Evolutionary conservation across 2,888 invertebrate species (phyloP).

Genomic region (Nephrocerus scutellatus): DNA sequence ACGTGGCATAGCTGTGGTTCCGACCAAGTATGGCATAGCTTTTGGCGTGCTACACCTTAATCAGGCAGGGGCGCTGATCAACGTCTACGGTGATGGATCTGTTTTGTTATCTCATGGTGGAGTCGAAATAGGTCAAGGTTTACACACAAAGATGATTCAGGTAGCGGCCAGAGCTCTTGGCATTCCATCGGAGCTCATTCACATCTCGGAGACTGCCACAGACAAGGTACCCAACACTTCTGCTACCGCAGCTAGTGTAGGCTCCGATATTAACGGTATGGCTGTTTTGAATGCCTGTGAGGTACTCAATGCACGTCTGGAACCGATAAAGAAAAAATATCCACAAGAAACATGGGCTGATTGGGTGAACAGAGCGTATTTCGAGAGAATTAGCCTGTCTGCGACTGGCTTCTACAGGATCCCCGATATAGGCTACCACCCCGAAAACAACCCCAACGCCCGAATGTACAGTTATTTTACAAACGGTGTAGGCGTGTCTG

Average conservation of each 20-base stretch:
- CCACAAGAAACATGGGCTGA: conserved; percentile 78
- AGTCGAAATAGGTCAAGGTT: conserved; percentile 96
- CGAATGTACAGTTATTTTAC: conserved; percentile 77
- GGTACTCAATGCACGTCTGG: conserved; percentile 62
- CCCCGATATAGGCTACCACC: conserved; percentile 65
- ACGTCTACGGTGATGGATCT: conserved; percentile 83
- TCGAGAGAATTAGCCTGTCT: conserved; percentile 69
- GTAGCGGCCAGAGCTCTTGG: conserved; percentile 69
- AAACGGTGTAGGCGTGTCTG: conserved; percentile 76
- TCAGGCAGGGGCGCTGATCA: conserved; percentile 80
- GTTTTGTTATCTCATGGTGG: conserved; percentile 85
- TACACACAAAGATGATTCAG: conserved; percentile 94
- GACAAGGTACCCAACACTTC: conserved; percentile 90
- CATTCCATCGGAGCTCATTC: conserved; percentile 65
- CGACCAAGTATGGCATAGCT: conserved; percentile 79
- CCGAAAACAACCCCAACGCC: conserved; percentile 60
- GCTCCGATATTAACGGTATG: conserved; percentile 88
- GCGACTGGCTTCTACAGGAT: conserved; percentile 78
- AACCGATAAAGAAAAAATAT: conserved; percentile 65
- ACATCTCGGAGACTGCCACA: conserved; percentile 75
- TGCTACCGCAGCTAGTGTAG: conserved; percentile 80
- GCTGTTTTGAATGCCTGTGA: conserved; percentile 80
- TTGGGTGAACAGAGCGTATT: conserved; percentile 72
- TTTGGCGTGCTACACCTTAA: conserved; percentile 71
- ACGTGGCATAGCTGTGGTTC: conserved; percentile 72